These are phyloP conservation scores for Drosophila pruinosa DNA, from an alignment of 1,140 invertebrate species.

Conservation along the genomic window DNA sequence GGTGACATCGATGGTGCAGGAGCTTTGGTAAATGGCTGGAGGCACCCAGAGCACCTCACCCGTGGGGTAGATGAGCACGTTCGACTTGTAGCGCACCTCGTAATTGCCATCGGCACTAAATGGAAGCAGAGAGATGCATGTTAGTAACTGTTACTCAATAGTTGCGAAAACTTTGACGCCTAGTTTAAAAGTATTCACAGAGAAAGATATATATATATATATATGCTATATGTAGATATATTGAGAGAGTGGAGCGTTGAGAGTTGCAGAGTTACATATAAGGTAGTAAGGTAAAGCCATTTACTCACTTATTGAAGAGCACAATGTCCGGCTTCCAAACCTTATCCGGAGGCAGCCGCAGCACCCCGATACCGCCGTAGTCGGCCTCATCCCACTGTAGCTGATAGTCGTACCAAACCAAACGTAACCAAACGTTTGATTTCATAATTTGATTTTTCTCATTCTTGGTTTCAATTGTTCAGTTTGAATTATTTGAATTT, in stretches of 20 bases:
- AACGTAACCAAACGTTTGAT: slow-evolving; percentile 98
- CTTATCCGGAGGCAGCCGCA: slow-evolving; percentile 98
- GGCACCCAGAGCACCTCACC: slow-evolving; percentile 98
- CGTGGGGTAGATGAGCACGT: slow-evolving; percentile 96
- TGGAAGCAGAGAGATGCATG: not conserved
- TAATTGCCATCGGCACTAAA: slow-evolving; percentile 97
- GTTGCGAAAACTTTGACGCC: not conserved
- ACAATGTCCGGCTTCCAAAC: slow-evolving; percentile 99
- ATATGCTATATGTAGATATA: not conserved
- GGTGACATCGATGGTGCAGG: slow-evolving; percentile 99
- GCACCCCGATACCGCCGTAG: slow-evolving; percentile 97
- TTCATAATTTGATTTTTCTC: slow-evolving; percentile 99
- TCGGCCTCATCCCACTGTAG: slow-evolving; percentile 98
- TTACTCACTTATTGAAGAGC: slow-evolving; percentile 98
- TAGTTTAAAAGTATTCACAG: slow-evolving; percentile 24
- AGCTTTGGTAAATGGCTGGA: slow-evolving; percentile 99
- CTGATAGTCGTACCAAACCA: slow-evolving; percentile 99
- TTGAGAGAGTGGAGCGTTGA: slow-evolving; percentile 11
- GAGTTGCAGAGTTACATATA: slow-evolving; percentile 13
- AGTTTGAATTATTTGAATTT: slow-evolving; percentile 2
- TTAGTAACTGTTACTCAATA: not conserved
- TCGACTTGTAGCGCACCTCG: slow-evolving; percentile 98
- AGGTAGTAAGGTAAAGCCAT: slow-evolving; percentile 39
- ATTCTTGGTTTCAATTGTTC: slow-evolving; percentile 88
- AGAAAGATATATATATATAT: not conserved